Evolutionary conservation across 1,140 invertebrate genomes (phyloP).

Genomic region (Phocides pigmalion): DNA sequence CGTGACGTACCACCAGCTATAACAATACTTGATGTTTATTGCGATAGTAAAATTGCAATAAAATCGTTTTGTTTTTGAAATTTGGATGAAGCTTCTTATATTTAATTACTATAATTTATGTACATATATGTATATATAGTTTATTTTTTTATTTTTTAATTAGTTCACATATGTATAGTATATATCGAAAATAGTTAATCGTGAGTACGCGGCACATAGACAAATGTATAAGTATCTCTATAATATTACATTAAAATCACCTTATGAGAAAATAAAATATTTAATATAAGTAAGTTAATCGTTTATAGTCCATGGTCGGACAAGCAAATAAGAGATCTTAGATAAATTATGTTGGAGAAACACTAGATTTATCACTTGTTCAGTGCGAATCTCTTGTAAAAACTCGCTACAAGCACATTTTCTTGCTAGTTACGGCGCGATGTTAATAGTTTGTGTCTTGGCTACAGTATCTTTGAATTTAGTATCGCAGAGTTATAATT

Average conservation of each 20-base stretch:
- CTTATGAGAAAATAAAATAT: no score
- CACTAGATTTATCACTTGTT: constrained; percentile 26
- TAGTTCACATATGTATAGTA: no score
- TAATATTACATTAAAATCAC: no score
- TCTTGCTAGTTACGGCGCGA: constrained; percentile 21
- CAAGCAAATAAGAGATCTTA: constrained; percentile 4
- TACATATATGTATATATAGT: no score
- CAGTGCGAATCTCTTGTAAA: constrained; percentile 22
- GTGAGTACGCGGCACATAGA: no score
- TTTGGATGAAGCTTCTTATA: no score
- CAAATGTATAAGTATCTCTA: no score
- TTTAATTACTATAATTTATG: no score
- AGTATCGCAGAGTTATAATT: neutral
- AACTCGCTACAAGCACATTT: constrained; percentile 19
- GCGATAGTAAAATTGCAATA: neutral
- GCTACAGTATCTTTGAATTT: constrained; percentile 25
- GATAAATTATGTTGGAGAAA: constrained; percentile 30
- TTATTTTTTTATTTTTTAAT: no score
- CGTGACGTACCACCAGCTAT: neutral
- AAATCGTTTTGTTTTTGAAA: no score
- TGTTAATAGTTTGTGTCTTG: constrained; percentile 29
- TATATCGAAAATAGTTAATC: no score
- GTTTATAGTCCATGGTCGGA: neutral
- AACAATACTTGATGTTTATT: neutral
- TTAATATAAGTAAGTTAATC: no score